Evolutionary conservation across 1,140 invertebrate species (phyloP).

Genomic region (Drosophila kurseongensis): DNA sequence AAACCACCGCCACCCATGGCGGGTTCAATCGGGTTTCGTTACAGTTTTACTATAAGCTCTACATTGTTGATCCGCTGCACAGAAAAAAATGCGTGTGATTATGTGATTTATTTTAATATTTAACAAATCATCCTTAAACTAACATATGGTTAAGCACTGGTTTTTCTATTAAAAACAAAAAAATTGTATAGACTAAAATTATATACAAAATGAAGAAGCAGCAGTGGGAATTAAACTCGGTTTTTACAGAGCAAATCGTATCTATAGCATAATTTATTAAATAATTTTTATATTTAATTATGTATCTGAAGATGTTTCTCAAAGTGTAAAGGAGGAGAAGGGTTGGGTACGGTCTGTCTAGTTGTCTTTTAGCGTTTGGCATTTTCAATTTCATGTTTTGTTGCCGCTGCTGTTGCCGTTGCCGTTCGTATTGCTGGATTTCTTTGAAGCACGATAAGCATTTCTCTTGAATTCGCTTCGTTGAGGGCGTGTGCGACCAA

Average conservation of each 20-base stretch:
- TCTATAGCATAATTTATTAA: too few relatives aligned
- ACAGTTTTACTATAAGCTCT: constrained; percentile 75
- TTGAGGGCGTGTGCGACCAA: constrained; percentile 72
- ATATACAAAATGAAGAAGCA: too few relatives aligned
- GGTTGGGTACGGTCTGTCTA: constrained; percentile 51
- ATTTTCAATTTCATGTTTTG: constrained; percentile 82
- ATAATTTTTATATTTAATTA: too few relatives aligned
- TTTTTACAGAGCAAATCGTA: too few relatives aligned
- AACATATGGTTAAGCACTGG: too few relatives aligned
- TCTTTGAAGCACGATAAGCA: constrained; percentile 82
- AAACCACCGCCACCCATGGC: constrained; percentile 74
- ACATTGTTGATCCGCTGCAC: constrained; percentile 54
- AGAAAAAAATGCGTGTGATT: neutral
- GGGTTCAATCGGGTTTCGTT: constrained; percentile 82
- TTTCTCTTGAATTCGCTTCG: constrained; percentile 80
- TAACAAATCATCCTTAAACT: too few relatives aligned
- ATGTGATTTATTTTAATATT: too few relatives aligned
- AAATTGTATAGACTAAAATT: too few relatives aligned
- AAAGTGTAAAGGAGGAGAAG: constrained; percentile 22
- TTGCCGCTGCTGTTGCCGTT: constrained; percentile 39
- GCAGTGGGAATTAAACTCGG: too few relatives aligned
- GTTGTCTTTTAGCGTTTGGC: constrained; percentile 81
- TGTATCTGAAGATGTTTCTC: neutral
- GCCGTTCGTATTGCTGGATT: constrained; percentile 67
- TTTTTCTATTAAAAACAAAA: too few relatives aligned